Conservation (phyloP, 1,140 invertebrate species). For the Drosophila parabipectinata region DNA sequence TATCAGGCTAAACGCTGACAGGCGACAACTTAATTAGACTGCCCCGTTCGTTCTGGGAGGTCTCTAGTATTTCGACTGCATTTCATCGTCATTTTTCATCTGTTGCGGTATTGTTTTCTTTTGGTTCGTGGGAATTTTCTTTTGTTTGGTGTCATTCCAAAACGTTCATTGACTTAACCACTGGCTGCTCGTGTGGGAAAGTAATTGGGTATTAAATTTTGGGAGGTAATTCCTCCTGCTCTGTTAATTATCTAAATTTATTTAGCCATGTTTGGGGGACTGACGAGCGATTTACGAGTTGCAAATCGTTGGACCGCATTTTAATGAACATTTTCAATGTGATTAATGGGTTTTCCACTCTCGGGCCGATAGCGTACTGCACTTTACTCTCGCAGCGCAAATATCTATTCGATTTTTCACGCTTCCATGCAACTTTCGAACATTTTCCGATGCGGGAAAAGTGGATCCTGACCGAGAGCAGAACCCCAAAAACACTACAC, state of each 20-base stretch:
- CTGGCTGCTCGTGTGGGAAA: constrained; percentile 28
- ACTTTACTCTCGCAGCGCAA: constrained; percentile 35
- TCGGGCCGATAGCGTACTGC: constrained; percentile 62
- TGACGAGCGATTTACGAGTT: constrained; percentile 59
- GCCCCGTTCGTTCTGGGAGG: constrained; percentile 35
- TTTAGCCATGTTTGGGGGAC: constrained; percentile 28
- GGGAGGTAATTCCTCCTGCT: constrained; percentile 5
- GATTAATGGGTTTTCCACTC: constrained; percentile 69
- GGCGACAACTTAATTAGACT: constrained; percentile 73
- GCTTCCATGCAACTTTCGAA: constrained; percentile 75
- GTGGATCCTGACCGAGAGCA: constrained; percentile 2
- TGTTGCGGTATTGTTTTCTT: background rate
- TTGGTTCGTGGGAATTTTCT: constrained; percentile 22
- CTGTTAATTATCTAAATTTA: constrained; percentile 65
- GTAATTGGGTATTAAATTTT: constrained; percentile 65
- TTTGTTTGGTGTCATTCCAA: constrained; percentile 53
- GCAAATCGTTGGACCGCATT: constrained; percentile 63
- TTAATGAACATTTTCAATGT: constrained; percentile 63
- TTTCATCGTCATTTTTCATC: constrained; percentile 24
- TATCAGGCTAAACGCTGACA: constrained; percentile 67
- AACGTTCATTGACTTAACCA: constrained; percentile 67
- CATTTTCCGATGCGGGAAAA: constrained; percentile 42
- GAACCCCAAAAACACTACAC: constrained; percentile 20
- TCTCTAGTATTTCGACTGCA: constrained; percentile 37
- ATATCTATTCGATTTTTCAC: constrained; percentile 77